phyloP scores from a whole-genome alignment of 1,140 invertebrate genomes.

The Aphaenogaster floridana region DNA sequence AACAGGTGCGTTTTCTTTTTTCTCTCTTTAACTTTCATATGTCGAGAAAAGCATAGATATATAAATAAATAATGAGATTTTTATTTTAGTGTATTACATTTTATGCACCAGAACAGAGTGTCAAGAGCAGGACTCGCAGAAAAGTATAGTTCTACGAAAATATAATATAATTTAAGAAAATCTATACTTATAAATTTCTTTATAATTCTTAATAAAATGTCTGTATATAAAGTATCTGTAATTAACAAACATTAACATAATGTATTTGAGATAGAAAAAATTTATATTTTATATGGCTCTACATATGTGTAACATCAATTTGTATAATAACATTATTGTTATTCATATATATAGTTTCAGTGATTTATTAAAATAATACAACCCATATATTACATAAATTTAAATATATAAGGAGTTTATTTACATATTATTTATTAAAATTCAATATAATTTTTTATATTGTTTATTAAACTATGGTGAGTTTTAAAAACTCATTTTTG shows the following conservation, averaged over 20 bases:
- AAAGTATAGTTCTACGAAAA: constrained; percentile 43
- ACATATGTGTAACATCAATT: background rate
- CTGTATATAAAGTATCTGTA: constrained; percentile 19
- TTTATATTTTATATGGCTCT: background rate
- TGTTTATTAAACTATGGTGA: no score
- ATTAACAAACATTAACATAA: constrained; percentile 31
- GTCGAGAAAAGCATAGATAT: background rate
- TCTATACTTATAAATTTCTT: constrained; percentile 19
- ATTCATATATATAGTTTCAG: background rate
- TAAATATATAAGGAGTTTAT: background rate
- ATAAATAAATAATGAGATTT: constrained; percentile 25
- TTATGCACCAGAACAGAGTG: constrained; percentile 58
- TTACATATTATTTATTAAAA: background rate
- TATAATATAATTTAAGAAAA: background rate
- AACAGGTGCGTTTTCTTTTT: constrained; percentile 81
- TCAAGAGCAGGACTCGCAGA: constrained; percentile 53
- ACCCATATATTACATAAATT: background rate
- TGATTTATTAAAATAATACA: background rate
- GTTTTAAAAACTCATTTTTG: no score
- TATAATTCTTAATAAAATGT: constrained; percentile 23
- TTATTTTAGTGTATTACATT: constrained; percentile 82
- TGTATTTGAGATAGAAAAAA: background rate
- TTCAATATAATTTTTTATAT: no score
- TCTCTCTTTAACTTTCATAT: background rate
- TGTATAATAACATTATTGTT: constrained; percentile 16